Evolutionary conservation across 2,113 vertebrate species (phyloP).

Genomic region (Atherinomorus stipes): DNA sequence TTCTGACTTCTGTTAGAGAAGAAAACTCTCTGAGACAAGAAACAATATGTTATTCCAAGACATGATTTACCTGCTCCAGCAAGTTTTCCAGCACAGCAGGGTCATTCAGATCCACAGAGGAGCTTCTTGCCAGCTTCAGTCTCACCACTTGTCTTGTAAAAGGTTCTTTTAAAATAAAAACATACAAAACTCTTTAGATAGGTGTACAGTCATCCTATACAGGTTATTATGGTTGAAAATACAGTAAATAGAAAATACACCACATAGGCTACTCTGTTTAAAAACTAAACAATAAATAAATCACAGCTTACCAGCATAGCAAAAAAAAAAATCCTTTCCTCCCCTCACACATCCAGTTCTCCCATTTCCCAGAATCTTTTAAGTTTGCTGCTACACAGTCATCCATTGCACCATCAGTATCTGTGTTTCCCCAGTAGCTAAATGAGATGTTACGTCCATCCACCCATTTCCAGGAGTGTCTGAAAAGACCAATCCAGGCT

Average conservation of each 20-base stretch:
- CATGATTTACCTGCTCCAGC: background rate
- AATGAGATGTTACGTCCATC: background rate
- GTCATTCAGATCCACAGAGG: background rate
- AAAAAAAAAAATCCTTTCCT: constrained; percentile 3
- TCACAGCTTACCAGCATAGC: constrained; percentile 7
- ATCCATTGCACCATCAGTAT: background rate
- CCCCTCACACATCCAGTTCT: background rate
- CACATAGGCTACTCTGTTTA: too few relatives aligned
- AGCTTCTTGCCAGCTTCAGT: background rate
- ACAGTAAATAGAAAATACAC: too few relatives aligned
- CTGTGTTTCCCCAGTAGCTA: background rate
- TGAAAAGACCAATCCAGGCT: constrained; percentile 41
- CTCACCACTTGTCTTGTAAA: background rate
- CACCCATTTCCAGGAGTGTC: constrained; percentile 32
- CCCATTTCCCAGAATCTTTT: rapidly evolving
- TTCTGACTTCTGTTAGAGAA: too few relatives aligned
- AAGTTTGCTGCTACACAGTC: background rate
- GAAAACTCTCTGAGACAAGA: too few relatives aligned
- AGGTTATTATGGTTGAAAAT: too few relatives aligned
- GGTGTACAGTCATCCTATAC: too few relatives aligned
- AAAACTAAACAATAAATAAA: too few relatives aligned
- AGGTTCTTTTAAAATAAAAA: background rate
- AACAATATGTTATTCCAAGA: background rate
- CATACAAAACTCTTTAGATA: too few relatives aligned
- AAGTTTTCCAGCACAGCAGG: background rate